phyloP scores from a whole-genome alignment of 2,797 vertebrate genomes.

The Adelosebastes latens region DNA sequence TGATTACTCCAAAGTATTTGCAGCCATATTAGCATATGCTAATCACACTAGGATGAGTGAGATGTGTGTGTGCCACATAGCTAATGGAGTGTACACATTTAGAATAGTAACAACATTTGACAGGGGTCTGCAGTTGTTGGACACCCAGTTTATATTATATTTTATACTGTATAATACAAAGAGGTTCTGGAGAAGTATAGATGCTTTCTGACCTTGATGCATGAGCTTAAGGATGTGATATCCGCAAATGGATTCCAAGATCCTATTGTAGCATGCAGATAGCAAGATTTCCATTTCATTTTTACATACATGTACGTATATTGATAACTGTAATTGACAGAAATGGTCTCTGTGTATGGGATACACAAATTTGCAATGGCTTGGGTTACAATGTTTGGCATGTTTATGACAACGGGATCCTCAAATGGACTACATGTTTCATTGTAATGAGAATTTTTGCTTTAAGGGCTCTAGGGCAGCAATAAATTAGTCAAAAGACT shows the following conservation, averaged over 20 bases:
- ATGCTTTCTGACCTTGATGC: not conserved
- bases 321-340: not conserved
- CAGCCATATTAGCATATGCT: conserved; percentile 62
- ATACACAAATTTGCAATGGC: not conserved
- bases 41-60: conserved; percentile 38
- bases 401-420: conserved; percentile 29
- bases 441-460: conserved; percentile 42
- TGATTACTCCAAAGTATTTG: conserved; percentile 59
- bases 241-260: not conserved
- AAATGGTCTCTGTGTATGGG: not conserved
- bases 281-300: not conserved
- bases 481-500: conserved; percentile 45
- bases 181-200: not conserved
- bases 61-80: conserved; percentile 1
- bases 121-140: conserved; percentile 6
- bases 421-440: conserved; percentile 26
- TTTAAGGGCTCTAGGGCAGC: conserved; percentile 27
- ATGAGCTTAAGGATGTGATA: not conserved
- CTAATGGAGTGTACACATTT: conserved; percentile 1
- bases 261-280: not conserved
- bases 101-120: not conserved
- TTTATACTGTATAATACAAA: not conserved
- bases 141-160: not conserved
- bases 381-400: conserved; percentile 10
- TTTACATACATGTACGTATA: not conserved